Evolutionary conservation across 2,113 vertebrate genomes (phyloP).

Genomic region (Phalacrocorax carbo): DNA sequence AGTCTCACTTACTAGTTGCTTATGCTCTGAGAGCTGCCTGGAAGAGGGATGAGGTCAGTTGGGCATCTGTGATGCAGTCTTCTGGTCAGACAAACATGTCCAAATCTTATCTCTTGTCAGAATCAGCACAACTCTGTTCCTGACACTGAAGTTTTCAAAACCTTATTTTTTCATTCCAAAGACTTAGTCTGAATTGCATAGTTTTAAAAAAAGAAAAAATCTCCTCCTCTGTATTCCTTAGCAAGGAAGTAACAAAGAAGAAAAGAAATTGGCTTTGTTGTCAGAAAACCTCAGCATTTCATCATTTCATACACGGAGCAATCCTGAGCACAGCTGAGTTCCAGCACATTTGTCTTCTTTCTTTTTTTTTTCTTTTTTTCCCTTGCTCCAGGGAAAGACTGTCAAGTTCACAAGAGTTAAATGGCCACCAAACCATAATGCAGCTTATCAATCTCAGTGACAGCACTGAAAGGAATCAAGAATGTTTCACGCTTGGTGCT

Average conservation of each 20-base stretch:
- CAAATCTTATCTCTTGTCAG: neutral
- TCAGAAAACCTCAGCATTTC: neutral
- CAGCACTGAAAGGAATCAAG: neutral
- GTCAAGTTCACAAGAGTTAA: conserved; percentile 29
- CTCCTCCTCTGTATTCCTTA: neutral
- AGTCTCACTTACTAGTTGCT: neutral
- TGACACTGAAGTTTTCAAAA: neutral
- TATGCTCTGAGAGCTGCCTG: neutral
- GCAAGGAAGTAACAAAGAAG: neutral
- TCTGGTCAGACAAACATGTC: neutral
- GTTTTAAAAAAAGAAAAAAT: neutral
- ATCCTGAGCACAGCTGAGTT: neutral
- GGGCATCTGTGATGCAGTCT: neutral
- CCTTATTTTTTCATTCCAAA: neutral
- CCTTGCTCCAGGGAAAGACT: neutral
- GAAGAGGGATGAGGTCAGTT: neutral
- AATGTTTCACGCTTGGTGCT: neutral
- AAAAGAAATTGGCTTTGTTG: neutral
- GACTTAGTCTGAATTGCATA: neutral
- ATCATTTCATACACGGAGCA: neutral
- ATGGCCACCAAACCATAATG: conserved; percentile 11
- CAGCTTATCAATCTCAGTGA: conserved; percentile 33
- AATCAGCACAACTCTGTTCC: neutral
- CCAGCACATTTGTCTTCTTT: neutral
- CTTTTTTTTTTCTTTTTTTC: neutral